phyloP scores from a whole-genome alignment of 2,797 vertebrate genomes.

The Vultur gryphus region DNA sequence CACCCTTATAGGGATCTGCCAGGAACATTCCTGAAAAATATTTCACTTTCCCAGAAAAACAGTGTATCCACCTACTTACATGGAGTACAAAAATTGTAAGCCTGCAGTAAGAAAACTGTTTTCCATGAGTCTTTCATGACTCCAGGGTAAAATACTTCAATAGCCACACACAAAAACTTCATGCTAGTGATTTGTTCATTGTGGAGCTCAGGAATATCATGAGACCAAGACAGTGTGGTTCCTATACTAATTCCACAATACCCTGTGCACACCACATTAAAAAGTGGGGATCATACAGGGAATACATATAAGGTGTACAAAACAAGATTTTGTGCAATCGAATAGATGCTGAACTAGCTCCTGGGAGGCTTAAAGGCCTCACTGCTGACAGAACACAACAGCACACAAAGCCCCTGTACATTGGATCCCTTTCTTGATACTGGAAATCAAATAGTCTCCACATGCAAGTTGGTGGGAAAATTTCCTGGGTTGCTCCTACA shows the following conservation, averaged over 20 bases:
- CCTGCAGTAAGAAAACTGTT: not conserved
- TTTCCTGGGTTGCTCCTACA: not conserved
- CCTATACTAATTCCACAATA: accelerated
- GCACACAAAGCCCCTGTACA: not conserved
- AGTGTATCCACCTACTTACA: accelerated
- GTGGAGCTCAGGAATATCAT: not conserved
- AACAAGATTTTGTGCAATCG: not conserved
- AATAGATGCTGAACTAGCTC: not conserved
- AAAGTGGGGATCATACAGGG: not conserved
- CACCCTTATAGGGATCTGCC: not conserved
- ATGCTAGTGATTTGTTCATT: accelerated
- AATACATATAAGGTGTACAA: not conserved
- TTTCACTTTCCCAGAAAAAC: not conserved
- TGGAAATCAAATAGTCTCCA: not conserved
- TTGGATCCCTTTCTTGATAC: not conserved
- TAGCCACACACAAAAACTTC: not conserved
- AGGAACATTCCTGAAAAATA: not conserved
- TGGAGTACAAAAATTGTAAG: not conserved
- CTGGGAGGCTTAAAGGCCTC: not conserved
- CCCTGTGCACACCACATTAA: not conserved
- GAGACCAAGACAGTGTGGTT: accelerated
- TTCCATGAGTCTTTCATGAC: not conserved
- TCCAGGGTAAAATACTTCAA: not conserved
- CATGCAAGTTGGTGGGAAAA: accelerated
- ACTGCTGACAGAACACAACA: not conserved